These are phyloP conservation scores for Pogonocherus hispidulus DNA, from an alignment of 2,888 invertebrate species.

Conservation along the genomic window DNA sequence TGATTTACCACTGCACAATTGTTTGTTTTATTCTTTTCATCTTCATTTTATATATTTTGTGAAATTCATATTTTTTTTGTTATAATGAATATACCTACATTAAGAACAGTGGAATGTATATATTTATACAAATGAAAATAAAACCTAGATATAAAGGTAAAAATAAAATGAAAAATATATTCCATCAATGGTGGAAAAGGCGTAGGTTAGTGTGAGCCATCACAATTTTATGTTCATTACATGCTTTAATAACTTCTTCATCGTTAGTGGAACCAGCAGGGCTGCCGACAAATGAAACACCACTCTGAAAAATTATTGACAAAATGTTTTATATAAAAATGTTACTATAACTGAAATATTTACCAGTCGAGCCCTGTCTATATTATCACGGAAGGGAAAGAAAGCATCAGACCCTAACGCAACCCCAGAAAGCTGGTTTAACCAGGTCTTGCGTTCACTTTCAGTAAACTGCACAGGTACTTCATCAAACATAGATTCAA, in stretches of 20 bases:
- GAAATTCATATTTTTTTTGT: too few species aligned
- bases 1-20: too few species aligned
- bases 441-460: conserved; percentile 78
- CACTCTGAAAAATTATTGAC: conserved; percentile 85
- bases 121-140: too few species aligned
- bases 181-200: conserved; percentile 90
- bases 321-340: conserved; percentile 19
- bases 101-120: too few species aligned
- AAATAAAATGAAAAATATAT: conserved; percentile 1
- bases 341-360: conserved; percentile 43
- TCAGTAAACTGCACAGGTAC: conserved; percentile 81
- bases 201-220: conserved; percentile 91
- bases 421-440: conserved; percentile 79
- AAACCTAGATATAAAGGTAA: too few species aligned
- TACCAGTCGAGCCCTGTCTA: conserved; percentile 92
- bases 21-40: too few species aligned
- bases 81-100: too few species aligned
- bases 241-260: conserved; percentile 88
- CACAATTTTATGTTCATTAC: conserved; percentile 90
- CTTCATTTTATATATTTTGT: too few species aligned
- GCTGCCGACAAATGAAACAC: conserved; percentile 93
- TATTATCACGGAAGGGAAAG: conserved; percentile 98
- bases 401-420: conserved; percentile 97
- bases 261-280: conserved; percentile 97
- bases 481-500: conserved; percentile 81